Conservation (phyloP, 2,797 vertebrate genomes). For the Lutjanus campechanus region DNA sequence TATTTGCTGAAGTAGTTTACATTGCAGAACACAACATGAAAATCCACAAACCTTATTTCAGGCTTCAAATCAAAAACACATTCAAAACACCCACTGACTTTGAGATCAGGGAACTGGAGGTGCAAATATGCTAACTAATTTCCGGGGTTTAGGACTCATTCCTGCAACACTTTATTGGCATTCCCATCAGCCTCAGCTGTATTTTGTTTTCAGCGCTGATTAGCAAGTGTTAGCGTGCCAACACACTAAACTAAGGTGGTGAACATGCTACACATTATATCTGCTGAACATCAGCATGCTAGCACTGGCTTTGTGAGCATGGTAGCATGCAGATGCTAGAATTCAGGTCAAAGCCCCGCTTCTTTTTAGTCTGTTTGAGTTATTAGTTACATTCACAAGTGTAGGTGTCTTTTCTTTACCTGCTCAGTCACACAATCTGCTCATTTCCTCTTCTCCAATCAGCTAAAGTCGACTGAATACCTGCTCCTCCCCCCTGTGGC, state of each 20-base stretch:
- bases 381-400: slow-evolving; percentile 60
- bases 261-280: not conserved
- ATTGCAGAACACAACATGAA: too few species aligned
- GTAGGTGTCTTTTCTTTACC: slow-evolving; percentile 41
- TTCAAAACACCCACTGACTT: too few species aligned
- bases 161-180: too few species aligned
- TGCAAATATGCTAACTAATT: too few species aligned
- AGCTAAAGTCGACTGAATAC: slow-evolving; percentile 42
- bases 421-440: slow-evolving; percentile 42
- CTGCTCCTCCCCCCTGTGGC: not conserved
- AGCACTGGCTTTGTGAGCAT: slow-evolving; percentile 3
- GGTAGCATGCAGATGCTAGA: slow-evolving; percentile 5
- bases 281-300: not conserved
- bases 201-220: not conserved
- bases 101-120: too few species aligned
- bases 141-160: too few species aligned
- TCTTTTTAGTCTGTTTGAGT: slow-evolving; percentile 6
- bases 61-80: too few species aligned
- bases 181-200: not conserved
- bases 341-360: slow-evolving; percentile 12
- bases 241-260: too few species aligned
- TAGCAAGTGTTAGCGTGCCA: not conserved
- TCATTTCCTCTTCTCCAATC: slow-evolving; percentile 61
- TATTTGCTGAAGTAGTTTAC: too few species aligned
- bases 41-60: too few species aligned